A percentile compares a stretch with the other conserved stretches of the same genome.
Evolutionary conservation across 2,113 vertebrate species (phyloP).

Genomic region (Diadophis punctatus): DNA sequence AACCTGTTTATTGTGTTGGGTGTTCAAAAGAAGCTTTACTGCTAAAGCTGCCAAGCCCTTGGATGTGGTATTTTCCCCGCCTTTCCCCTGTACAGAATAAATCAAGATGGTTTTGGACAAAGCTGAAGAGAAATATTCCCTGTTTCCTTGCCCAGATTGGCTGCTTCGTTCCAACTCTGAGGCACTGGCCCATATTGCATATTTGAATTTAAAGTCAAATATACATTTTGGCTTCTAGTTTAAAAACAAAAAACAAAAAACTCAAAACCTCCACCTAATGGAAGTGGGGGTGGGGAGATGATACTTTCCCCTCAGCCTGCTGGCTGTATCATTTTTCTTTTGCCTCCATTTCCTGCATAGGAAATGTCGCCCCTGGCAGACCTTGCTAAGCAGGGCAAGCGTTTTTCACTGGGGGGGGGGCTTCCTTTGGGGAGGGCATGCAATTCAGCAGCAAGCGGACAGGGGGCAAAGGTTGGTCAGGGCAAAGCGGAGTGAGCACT

Average conservation of each 20-base stretch:
- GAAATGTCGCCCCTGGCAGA: background rate
- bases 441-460: background rate
- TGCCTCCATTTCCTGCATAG: background rate
- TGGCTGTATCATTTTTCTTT: background rate
- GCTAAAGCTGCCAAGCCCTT: conserved; percentile 21
- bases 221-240: conserved; percentile 28
- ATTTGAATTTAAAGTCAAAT: conserved; percentile 67
- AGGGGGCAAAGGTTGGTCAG: background rate
- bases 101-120: conserved; percentile 46
- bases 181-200: conserved; percentile 58
- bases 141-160: conserved; percentile 61
- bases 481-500: background rate
- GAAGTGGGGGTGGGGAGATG: background rate
- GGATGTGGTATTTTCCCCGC: background rate
- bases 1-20: background rate
- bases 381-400: background rate
- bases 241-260: background rate
- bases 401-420: background rate
- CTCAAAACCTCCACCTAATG: conserved; percentile 29
- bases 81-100: conserved; percentile 25
- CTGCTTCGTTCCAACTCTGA: conserved; percentile 56
- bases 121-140: conserved; percentile 55
- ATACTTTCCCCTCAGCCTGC: background rate
- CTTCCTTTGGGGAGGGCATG: background rate
- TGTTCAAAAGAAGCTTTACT: background rate